These are phyloP conservation scores for Frankliniella fusca DNA, from an alignment of 2,888 invertebrate species.

Conservation along the genomic window DNA sequence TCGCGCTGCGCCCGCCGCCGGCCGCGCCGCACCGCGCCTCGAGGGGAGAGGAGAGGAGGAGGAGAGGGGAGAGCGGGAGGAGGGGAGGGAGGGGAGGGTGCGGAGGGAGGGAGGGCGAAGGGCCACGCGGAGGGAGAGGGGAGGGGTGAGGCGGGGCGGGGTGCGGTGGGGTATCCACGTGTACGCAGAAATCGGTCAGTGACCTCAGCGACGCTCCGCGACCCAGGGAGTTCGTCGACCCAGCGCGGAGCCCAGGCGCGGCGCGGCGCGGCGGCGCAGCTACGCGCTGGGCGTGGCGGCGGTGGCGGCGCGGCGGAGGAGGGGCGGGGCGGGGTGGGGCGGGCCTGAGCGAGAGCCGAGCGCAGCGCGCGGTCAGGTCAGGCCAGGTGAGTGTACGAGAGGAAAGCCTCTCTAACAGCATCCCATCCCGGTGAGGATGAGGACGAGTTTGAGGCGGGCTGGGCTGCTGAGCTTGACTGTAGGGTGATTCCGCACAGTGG, in stretches of 20 bases:
- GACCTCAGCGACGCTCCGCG: conserved; percentile 22
- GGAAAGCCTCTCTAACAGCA: too few relatives aligned
- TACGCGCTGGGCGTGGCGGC: neutral
- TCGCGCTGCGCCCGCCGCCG: too few relatives aligned
- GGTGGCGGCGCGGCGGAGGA: neutral
- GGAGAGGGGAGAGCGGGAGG: too few relatives aligned
- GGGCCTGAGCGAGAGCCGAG: neutral
- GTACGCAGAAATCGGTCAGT: conserved; percentile 18
- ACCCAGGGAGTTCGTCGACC: conserved; percentile 10
- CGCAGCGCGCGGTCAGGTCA: neutral
- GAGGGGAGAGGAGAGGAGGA: too few relatives aligned
- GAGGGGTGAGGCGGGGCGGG: neutral
- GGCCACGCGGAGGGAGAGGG: neutral
- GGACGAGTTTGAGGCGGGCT: too few relatives aligned
- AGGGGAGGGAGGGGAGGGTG: neutral
- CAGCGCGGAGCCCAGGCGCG: neutral
- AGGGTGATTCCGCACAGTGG: too few relatives aligned
- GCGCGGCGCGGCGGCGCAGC: neutral
- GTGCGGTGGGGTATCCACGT: neutral
- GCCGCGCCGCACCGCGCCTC: too few relatives aligned
- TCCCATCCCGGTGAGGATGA: too few relatives aligned
- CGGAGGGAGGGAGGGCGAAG: neutral
- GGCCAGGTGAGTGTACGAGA: neutral
- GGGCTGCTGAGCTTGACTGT: too few relatives aligned
- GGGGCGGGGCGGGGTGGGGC: neutral